Evolutionary conservation across 2,888 invertebrate genomes (phyloP).

Genomic region (Schizotus pectinicornis): DNA sequence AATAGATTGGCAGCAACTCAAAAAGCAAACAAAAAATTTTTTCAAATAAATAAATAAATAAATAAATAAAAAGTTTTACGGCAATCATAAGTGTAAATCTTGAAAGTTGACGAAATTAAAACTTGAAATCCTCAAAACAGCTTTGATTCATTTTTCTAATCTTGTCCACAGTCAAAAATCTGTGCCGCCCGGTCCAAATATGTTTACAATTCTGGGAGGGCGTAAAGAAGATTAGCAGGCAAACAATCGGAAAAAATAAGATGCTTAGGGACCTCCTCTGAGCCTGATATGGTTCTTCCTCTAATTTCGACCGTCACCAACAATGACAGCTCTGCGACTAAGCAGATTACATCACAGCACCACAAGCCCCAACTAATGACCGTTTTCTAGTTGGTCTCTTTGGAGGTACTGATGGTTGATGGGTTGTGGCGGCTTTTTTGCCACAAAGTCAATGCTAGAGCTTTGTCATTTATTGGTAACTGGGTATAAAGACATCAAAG

Average conservation of each 20-base stretch:
- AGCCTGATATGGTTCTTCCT: not conserved
- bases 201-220: conserved; percentile 35
- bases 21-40: too few species aligned
- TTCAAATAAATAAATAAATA: too few species aligned
- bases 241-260: not conserved
- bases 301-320: conserved; percentile 4
- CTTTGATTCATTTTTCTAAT: too few species aligned
- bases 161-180: too few species aligned
- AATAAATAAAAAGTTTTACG: conserved; percentile 31
- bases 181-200: conserved; percentile 16
- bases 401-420: not conserved
- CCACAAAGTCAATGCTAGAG: conserved; percentile 1
- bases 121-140: too few species aligned
- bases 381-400: not conserved
- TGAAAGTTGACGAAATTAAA: not conserved
- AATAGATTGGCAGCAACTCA: too few species aligned
- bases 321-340: conserved; percentile 5
- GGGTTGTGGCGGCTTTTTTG: not conserved
- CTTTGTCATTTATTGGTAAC: conserved; percentile 9
- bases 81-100: conserved; percentile 26
- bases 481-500: conserved; percentile 14
- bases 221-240: conserved; percentile 40
- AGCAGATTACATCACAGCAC: conserved; percentile 8
- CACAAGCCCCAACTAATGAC: conserved; percentile 3
- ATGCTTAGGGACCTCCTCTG: conserved; percentile 8